A percentile compares a stretch with the other conserved stretches of the same genome.
These are phyloP conservation scores for Calephelis nemesis DNA, from an alignment of 1,140 invertebrate genomes.

Conservation along the genomic window DNA sequence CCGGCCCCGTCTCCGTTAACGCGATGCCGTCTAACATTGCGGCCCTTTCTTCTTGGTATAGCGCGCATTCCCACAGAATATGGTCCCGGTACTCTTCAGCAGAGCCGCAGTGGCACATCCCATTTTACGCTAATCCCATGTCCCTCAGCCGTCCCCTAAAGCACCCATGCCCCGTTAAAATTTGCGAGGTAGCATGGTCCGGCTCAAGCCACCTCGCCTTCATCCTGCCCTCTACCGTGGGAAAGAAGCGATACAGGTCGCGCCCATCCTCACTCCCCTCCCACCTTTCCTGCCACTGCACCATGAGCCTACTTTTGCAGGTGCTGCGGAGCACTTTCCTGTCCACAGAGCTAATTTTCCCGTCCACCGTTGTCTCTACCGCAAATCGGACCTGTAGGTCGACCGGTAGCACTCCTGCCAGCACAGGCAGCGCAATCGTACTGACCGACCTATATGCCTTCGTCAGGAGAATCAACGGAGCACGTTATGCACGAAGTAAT, in stretches of 20 bases:
- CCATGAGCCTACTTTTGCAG: not conserved
- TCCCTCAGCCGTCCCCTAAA: not conserved
- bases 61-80: too few relatives aligned
- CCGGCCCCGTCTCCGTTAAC: too few relatives aligned
- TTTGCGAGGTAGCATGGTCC: not conserved
- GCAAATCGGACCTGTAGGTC: conserved; percentile 1
- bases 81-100: too few relatives aligned
- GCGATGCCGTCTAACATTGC: too few relatives aligned
- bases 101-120: too few relatives aligned
- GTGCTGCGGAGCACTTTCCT: not conserved
- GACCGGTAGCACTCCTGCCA: not conserved
- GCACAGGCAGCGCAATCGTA: not conserved
- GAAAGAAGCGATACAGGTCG: not conserved
- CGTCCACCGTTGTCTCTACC: not conserved
- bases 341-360: not conserved
- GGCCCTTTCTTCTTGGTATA: too few relatives aligned
- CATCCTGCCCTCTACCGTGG: not conserved
- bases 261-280: not conserved
- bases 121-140: too few relatives aligned
- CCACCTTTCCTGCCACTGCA: not conserved
- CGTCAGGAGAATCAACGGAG: not conserved
- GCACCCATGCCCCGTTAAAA: not conserved
- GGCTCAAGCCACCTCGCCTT: not conserved
- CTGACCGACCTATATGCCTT: not conserved
- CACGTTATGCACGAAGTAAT: not conserved